Conservation (phyloP, 1,140 invertebrate species). For the Cheumatopsyche charites region DNA sequence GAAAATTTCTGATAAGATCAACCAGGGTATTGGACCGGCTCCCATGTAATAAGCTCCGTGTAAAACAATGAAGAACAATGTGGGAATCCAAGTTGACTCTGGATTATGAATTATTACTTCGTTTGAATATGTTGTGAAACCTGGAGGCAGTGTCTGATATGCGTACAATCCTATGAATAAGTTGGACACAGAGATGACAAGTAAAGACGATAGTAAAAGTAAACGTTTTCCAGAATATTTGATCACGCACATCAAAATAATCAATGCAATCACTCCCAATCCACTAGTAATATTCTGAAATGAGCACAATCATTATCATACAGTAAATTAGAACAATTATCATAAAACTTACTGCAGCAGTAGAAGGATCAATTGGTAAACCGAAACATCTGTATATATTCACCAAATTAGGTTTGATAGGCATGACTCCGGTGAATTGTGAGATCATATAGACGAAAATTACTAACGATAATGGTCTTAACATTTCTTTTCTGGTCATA, state of each 20-base stretch:
- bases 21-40: slow-evolving; percentile 55
- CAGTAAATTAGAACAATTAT: not conserved
- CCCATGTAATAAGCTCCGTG: slow-evolving; percentile 41
- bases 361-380: slow-evolving; percentile 57
- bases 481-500: slow-evolving; percentile 59
- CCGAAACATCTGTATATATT: slow-evolving; percentile 60
- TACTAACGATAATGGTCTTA: slow-evolving; percentile 59
- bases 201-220: slow-evolving; percentile 53
- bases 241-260: slow-evolving; percentile 59
- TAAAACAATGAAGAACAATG: slow-evolving; percentile 36
- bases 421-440: slow-evolving; percentile 60
- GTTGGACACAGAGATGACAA: slow-evolving; percentile 46
- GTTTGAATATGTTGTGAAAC: slow-evolving; percentile 27
- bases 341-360: slow-evolving; percentile 55
- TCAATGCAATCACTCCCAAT: slow-evolving; percentile 51
- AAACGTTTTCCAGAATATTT: slow-evolving; percentile 61
- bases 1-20: slow-evolving; percentile 60
- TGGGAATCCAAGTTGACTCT: slow-evolving; percentile 45
- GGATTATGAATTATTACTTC: not conserved
- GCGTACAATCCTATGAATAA: slow-evolving; percentile 47
- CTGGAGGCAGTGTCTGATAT: slow-evolving; percentile 30
- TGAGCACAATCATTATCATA: slow-evolving; percentile 21
- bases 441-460: slow-evolving; percentile 62
- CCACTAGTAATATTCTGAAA: slow-evolving; percentile 39
- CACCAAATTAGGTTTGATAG: slow-evolving; percentile 67